Evolutionary conservation across 2,797 vertebrate genomes (phyloP), one percentile per base, ranked within the genome.

Genomic region (Diplodus puntazzo): DNA sequence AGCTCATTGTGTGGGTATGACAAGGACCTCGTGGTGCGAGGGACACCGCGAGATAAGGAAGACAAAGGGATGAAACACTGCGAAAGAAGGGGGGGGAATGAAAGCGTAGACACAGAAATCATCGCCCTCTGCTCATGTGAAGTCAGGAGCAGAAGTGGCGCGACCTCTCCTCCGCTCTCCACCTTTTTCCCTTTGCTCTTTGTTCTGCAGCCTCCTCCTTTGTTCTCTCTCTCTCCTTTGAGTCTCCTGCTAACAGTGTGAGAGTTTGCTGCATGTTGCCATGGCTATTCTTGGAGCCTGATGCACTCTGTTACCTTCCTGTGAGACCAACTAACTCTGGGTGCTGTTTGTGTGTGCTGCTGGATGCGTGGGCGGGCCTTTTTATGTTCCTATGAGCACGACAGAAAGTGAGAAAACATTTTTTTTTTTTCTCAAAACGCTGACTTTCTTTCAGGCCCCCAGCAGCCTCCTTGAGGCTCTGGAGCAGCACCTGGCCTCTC

Each of bases 391-490:
- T 73, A 75, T 69, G 20, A 81, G 67, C 75, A 50, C 68, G 43
- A 69, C 10, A 62, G 60, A 52, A 18, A 72, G 34, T 45, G 42
- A 46, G 43, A 59, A 34, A 46, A 43, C n/a, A n/a, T n/a, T n/a
- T n/a, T n/a, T n/a, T n/a, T n/a, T n/a, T n/a, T n/a, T 46, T 67
- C 30, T 69, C 7, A 53, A 25, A 73, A 69, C 5, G 1, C 20
- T 75, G 49, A 61, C 45, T 72, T 23, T 55, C 21, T 39, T 45
- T 13, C 90, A 99, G 98, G 97, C 97, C 80, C 97, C 97, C 84
- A 96, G 95, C 93, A 97, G 97, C 93, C 97, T 99, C 90, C 95
- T 98, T 91, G 97, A 98, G 95, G 97, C 97, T 74, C 83, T 99
- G 76, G 97, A 98, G 92, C 97, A 99, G 83, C 98, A 99, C 90